Evolutionary conservation across 2,888 invertebrate species (phyloP).

Genomic region (Bembecia ichneumoniformis): DNA sequence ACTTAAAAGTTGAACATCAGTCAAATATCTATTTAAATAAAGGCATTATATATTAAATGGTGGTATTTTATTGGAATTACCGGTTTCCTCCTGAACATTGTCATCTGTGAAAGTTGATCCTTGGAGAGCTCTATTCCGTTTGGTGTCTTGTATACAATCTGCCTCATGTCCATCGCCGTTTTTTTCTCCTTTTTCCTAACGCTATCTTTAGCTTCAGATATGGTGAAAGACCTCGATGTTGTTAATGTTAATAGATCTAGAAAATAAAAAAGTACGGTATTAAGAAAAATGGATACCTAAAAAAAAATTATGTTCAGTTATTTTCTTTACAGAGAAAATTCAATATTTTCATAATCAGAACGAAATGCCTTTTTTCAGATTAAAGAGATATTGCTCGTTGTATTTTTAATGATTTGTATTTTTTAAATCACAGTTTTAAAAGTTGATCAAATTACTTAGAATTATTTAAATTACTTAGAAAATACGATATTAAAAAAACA

Average conservation of each 20-base stretch:
- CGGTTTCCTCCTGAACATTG: slow-evolving; percentile 84
- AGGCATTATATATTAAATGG: not conserved
- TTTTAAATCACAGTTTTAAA: no score
- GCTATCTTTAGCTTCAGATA: slow-evolving; percentile 49
- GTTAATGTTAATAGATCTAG: slow-evolving; percentile 45
- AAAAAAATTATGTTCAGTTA: no score
- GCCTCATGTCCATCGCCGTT: slow-evolving; percentile 42
- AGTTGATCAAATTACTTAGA: no score
- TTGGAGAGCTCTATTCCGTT: slow-evolving; percentile 74
- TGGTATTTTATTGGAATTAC: slow-evolving; percentile 22
- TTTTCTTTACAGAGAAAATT: no score
- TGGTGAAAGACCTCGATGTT: slow-evolving; percentile 56
- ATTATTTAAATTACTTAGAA: no score
- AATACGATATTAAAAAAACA: not conserved
- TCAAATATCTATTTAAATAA: not conserved
- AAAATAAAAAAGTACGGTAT: not conserved
- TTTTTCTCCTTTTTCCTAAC: slow-evolving; percentile 47
- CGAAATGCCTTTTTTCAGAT: no score
- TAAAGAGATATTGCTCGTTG: no score
- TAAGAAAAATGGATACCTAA: no score
- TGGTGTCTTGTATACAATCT: slow-evolving; percentile 71
- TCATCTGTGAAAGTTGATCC: slow-evolving; percentile 78
- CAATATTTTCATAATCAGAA: no score
- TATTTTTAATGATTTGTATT: no score
- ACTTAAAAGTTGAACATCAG: not conserved